Percentiles rank a stretch among this genome's conserved stretches.
Conservation (phyloP, 2,888 invertebrate species). For the Trilocha varians region DNA sequence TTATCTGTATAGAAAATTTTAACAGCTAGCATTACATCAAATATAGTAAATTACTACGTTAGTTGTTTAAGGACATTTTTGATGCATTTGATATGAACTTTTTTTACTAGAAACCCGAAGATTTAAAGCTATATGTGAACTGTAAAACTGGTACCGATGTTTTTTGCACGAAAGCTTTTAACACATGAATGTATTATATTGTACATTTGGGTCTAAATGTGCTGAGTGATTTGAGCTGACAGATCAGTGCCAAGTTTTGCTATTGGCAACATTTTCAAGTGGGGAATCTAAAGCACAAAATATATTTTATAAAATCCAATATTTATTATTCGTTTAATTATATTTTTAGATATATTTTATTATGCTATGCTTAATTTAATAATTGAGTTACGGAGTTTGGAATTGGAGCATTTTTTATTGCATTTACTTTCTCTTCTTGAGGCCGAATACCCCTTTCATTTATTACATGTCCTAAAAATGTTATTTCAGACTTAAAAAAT, state of each 20-base stretch:
- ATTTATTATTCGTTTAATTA: conserved; percentile 32
- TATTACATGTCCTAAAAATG: conserved; percentile 6
- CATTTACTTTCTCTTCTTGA: no score
- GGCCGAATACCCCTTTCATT: conserved; percentile 4
- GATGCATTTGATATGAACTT: conserved; percentile 74
- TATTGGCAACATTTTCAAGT: conserved; percentile 54
- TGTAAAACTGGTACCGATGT: conserved; percentile 64
- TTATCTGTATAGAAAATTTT: conserved; percentile 56
- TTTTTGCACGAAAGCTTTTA: conserved; percentile 65
- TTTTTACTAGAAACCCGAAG: conserved; percentile 70
- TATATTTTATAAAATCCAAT: conserved; percentile 25
- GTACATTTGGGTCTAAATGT: conserved; percentile 73
- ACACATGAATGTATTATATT: conserved; percentile 70
- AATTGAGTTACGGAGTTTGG: no score
- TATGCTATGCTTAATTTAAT: conserved; percentile 64
- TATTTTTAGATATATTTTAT: conserved; percentile 57
- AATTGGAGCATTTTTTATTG: no score
- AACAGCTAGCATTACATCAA: conserved; percentile 59
- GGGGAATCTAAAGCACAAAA: conserved; percentile 48
- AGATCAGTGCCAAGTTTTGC: conserved; percentile 68
- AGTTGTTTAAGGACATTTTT: conserved; percentile 73
- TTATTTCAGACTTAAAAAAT: conserved; percentile 7
- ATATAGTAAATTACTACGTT: conserved; percentile 64
- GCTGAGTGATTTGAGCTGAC: conserved; percentile 69
- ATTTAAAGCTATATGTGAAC: conserved; percentile 57